Evolutionary conservation across 2,797 vertebrate genomes (phyloP), one percentile per base, ranked within the genome.

Genomic region (Rhinichthys osculus): DNA sequence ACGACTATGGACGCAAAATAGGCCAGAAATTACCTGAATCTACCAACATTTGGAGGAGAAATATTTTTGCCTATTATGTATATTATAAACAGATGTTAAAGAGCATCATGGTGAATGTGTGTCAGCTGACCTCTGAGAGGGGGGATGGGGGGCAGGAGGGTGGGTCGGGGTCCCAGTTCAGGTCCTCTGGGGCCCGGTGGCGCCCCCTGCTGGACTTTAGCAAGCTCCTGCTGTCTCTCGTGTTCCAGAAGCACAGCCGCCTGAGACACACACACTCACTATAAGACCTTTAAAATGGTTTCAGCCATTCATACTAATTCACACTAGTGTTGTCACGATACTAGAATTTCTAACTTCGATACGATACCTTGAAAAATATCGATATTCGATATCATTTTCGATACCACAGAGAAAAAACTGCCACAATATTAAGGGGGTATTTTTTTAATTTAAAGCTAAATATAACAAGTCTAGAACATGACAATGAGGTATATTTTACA

Each of bases 161-260:
- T 89, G 54, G 88, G 89, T n/a, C 78, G 92, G 74, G 50, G 89
- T 85, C 19, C 91, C 81, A 72, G 82, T n/a, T 90, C 91, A 1
- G 85, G 88, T 5, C 54, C 71, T 74, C 93, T 92, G 81, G 88
- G 88, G 30, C 88, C 94, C 0, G 82, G 94, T 81, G 38, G 73
- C 0, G 27, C 77, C 0, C 84, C 91, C 78, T 93, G 91, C 78
- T 92, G 94, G 91, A 97, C 93, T 90, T 96, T 95, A 0, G 91
- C 95, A 85, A 97, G 94, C 84, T 97, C 97, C 86, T 97, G 96
- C 86, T 97, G 97, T 6, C 96, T 94, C 84, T 97, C 97, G 57
- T 97, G 96, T 66, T 98, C 97, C 92, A 97, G 72, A 83, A 97
- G 74, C 73, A 96, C 95, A 0, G 96, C 96, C 10, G 97, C 96